A percentile compares a stretch with the other conserved stretches of the same genome.
Evolutionary conservation across 2,113 vertebrate species (phyloP).

Genomic region (Xiphophorus maculatus): DNA sequence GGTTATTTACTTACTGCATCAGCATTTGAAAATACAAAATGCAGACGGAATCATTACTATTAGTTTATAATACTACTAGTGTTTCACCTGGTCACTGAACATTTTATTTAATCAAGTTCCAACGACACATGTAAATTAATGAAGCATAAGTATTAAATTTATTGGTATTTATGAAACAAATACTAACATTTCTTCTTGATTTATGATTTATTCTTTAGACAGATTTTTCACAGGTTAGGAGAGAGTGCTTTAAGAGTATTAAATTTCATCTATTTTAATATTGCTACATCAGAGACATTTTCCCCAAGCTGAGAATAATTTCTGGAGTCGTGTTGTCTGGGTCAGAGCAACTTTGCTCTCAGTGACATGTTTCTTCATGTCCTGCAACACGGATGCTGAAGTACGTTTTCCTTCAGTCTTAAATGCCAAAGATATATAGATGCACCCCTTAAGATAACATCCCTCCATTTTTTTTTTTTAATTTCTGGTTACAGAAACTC

Average conservation of each 20-base stretch:
- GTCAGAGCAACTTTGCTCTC: background rate
- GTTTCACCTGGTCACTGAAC: too few relatives aligned
- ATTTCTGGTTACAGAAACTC: background rate
- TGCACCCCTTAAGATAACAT: background rate
- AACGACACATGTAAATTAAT: too few relatives aligned
- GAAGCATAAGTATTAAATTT: too few relatives aligned
- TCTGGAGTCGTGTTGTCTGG: background rate
- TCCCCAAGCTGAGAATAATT: background rate
- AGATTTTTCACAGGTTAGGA: background rate
- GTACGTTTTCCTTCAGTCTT: background rate
- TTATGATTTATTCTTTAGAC: background rate
- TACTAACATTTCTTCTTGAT: too few relatives aligned
- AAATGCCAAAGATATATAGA: background rate
- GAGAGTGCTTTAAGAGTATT: background rate
- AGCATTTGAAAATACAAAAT: too few relatives aligned
- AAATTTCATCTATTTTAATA: background rate
- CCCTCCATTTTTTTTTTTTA: too few relatives aligned
- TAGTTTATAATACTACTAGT: too few relatives aligned
- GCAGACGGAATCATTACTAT: too few relatives aligned
- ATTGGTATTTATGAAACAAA: too few relatives aligned
- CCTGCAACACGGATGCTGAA: background rate
- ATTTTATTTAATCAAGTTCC: too few relatives aligned
- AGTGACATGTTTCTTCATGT: slow-evolving; percentile 10
- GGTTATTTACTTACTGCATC: too few relatives aligned
- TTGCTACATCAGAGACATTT: background rate